phyloP scores from a whole-genome alignment of 2,113 vertebrate species.

The Thalassoma bifasciatum region DNA sequence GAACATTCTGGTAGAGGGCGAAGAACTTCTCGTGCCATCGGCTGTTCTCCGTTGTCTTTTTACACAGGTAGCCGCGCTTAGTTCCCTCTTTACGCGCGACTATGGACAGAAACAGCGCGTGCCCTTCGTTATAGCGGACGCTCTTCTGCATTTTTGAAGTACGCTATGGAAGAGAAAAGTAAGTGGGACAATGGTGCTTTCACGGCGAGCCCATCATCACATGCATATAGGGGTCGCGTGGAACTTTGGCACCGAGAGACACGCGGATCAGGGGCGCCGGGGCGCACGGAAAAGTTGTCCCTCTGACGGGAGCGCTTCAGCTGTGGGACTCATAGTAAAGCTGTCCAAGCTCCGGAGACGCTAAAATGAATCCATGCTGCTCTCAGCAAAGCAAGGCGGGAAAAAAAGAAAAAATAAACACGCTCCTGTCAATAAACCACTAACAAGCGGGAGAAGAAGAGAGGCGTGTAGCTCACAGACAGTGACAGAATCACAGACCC shows the following conservation, averaged over 20 bases:
- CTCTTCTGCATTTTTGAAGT: slow-evolving; percentile 91
- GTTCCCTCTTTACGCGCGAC: slow-evolving; percentile 95
- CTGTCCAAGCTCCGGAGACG: slow-evolving; percentile 40
- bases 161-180: background rate
- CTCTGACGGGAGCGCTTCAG: slow-evolving; percentile 51
- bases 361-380: slow-evolving; percentile 56
- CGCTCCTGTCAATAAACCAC: slow-evolving; percentile 2
- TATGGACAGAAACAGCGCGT: slow-evolving; percentile 91
- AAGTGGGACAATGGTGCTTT: slow-evolving; percentile 22
- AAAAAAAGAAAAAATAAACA: background rate
- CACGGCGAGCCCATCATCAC: slow-evolving; percentile 54
- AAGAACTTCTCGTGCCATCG: slow-evolving; percentile 98
- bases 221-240: background rate
- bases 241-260: slow-evolving; percentile 61
- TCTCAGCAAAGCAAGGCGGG: background rate
- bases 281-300: slow-evolving; percentile 78
- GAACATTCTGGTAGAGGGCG: slow-evolving; percentile 94
- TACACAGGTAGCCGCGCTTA: slow-evolving; percentile 93
- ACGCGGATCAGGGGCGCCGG: slow-evolving; percentile 49
- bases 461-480: slow-evolving; percentile 24
- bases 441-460: background rate
- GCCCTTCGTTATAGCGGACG: slow-evolving; percentile 96
- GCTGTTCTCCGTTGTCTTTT: slow-evolving; percentile 95
- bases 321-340: slow-evolving; percentile 61
- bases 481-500: slow-evolving; percentile 79